Base-by-base conservation (phyloP, 2,797 vertebrate species). In the Aulostomus chinensis region DNA sequence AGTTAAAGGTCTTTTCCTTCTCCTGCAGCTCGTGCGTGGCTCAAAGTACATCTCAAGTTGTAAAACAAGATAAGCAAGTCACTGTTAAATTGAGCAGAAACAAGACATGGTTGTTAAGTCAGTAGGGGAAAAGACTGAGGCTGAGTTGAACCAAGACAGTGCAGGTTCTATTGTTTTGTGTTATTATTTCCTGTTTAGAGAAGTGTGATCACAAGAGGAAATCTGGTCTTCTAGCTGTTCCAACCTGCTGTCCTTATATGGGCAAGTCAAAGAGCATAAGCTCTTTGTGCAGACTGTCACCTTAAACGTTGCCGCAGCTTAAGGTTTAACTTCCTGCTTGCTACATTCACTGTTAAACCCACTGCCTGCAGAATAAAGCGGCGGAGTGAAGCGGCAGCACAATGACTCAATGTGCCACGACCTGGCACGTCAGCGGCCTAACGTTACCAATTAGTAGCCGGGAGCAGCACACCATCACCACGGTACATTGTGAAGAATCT, bases 191-290 rank as follows among this genome's bases (percentile, higher is more conserved):
- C 68, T 58, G 30, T 50, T 30, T 51, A 11, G 14, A 14, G 41
- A 41, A 37, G 41, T 34, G 12, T 30, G 28, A 28, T 42, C 58
- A 37, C 41, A 28, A 2, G 3, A 31, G 42, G 51, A 41, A 70
- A 65, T 48, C 53, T 25, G 20, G 31, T 34, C 41, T 13, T 13
- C 49, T 4, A 31, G 36, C 28, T 14, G 37, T 54, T 63, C 36
- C 36, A 47, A 58, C 57, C 47, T 58, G 13, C 47, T 86, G 53
- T 32, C 90, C 90, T 78, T 88, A 87, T 89, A 89, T 35, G 88
- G 87, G 4, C 79, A 88, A 50, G 48, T 54, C 40, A 66, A 62
- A 53, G 69, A 65, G 43, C 46, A 43, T 9, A 17, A 28, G 35
- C 50, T 41, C 58, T 35, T 31, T n/a, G 40, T 29, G 37, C 32